Percentiles rank a stretch among this genome's conserved stretches.
Conservation (phyloP, 2,888 invertebrate species). For the Trissolcus japonicus region DNA sequence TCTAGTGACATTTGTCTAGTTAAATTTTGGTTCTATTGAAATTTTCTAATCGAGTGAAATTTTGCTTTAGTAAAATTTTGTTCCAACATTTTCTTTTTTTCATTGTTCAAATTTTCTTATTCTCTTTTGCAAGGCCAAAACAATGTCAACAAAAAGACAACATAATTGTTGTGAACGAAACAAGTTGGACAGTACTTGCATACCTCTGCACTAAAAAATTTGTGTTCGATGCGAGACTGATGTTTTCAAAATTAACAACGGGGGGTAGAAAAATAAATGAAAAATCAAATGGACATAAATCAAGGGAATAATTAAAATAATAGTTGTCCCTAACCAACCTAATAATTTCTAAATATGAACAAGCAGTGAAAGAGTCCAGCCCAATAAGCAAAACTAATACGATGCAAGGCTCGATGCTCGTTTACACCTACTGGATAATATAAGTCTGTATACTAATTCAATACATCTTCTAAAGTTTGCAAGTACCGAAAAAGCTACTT, state of each 20-base stretch:
- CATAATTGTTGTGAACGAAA: conserved; percentile 35
- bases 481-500: conserved; percentile 63
- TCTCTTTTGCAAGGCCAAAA: conserved; percentile 30
- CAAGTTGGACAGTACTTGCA: conserved; percentile 71
- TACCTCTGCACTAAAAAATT: conserved; percentile 71
- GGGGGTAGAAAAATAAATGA: conserved; percentile 9
- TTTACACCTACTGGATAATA: conserved; percentile 73
- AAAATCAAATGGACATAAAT: conserved; percentile 39
- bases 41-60: neutral
- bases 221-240: neutral
- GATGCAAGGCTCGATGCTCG: conserved; percentile 77
- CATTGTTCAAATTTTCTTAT: neutral
- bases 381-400: conserved; percentile 77
- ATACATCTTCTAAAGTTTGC: conserved; percentile 72
- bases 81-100: neutral
- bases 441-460: conserved; percentile 72
- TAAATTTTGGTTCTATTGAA: neutral
- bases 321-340: conserved; percentile 72
- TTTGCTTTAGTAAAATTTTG: neutral
- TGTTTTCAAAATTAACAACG: conserved; percentile 4
- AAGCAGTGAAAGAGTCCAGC: conserved; percentile 77
- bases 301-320: conserved; percentile 34
- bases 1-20: neutral
- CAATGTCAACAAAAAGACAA: conserved; percentile 39
- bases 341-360: conserved; percentile 72